Conservation (phyloP, 2,888 invertebrate species). For the Thereva nobilitata region DNA sequence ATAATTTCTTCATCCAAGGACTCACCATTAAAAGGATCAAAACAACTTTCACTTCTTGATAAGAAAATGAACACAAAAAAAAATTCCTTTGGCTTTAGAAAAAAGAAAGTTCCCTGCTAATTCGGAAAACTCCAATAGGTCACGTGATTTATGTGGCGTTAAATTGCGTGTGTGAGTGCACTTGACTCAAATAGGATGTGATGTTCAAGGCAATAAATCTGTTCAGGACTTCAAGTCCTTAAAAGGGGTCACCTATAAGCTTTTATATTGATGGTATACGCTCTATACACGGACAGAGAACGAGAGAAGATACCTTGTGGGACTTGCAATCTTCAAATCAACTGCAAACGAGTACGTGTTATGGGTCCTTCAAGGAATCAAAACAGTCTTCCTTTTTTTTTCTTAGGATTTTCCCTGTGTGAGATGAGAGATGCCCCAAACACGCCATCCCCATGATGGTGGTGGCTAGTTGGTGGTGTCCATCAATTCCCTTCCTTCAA, state of each 20-base stretch:
- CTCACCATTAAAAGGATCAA: too few relatives aligned
- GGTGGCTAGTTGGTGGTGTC: too few relatives aligned
- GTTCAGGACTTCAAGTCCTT: slow-evolving; percentile 3
- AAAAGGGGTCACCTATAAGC: slow-evolving; percentile 19
- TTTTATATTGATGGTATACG: neutral
- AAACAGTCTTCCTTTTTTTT: neutral
- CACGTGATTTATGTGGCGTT: slow-evolving; percentile 33
- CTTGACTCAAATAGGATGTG: slow-evolving; percentile 31
- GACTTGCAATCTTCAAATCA: slow-evolving; percentile 11
- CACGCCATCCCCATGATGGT: too few relatives aligned
- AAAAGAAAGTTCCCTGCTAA: too few relatives aligned
- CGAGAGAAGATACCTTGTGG: slow-evolving; percentile 5
- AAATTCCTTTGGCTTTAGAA: too few relatives aligned
- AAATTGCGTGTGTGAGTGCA: slow-evolving; percentile 33
- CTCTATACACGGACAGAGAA: neutral
- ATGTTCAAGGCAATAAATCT: slow-evolving; percentile 27
- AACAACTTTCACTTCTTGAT: too few relatives aligned
- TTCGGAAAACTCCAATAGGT: slow-evolving; percentile 24
- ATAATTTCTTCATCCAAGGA: too few relatives aligned
- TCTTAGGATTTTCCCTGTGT: too few relatives aligned
- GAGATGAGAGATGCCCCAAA: too few relatives aligned
- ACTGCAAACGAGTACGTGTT: slow-evolving; percentile 12
- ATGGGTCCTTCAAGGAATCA: slow-evolving; percentile 12
- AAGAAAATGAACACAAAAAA: too few relatives aligned
- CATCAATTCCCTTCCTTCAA: too few relatives aligned